Evolutionary conservation across 2,888 invertebrate genomes (phyloP), one percentile per base, ranked within the genome.

Genomic region (Rugalucina vietnamica): DNA sequence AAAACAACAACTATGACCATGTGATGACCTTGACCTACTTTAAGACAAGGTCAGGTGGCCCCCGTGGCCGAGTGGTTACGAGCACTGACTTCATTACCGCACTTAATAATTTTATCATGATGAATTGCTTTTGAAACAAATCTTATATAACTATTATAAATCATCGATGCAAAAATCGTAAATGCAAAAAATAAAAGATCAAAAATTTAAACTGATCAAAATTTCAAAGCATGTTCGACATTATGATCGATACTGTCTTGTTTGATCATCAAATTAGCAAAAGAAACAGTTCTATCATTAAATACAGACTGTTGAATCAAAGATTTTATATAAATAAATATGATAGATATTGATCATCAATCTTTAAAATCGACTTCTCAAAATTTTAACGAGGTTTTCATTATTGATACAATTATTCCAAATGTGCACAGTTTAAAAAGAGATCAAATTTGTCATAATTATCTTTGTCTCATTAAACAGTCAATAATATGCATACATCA

Each of bases 381-480:
- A 78, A 50, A 71, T 70, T 34, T 72, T 29, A 39, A 72, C 72
- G 24, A 72, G 21, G 72, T n/a, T 60, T 72, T 69, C 24, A 71
- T 71, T 54, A 76, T 80, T 73, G 79, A 80, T 80, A 83, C 72
- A 76, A 83, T 79, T 80, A 76, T 72, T 83, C 83, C 71, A 70
- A 77, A 39, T 65, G 12, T 65, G 72, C 29, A 43, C 72, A 72
- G 21, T 72, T 72, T 24, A 27, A 72, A 72, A 60, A 39, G 29
- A 29, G 10, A 43, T 29, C 43, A 72, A 43, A 72, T 72, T 49
- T 72, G 72, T 72, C 72, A 72, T 72, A 72, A 72, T 72, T 39
- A 8, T 37, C 39, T 72, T 24, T 1, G 43, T 12, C 43, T 72
- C 72, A 34, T 72, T 43, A 29, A 65, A 8, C 34, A 65, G 65